Evolutionary conservation across 2,113 vertebrate genomes (phyloP).

Genomic region (Ia io): DNA sequence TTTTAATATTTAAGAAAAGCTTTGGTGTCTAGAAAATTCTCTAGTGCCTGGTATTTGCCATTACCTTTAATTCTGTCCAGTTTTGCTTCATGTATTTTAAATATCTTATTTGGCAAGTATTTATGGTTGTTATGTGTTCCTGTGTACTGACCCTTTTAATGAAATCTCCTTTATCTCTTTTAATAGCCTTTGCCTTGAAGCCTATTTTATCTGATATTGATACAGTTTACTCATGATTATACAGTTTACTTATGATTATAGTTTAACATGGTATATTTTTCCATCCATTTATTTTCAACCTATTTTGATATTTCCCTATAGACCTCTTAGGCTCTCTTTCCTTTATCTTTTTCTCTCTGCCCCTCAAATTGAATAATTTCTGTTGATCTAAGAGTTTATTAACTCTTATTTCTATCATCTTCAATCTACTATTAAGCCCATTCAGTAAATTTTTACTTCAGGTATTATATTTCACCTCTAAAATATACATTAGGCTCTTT

Average conservation of each 20-base stretch:
- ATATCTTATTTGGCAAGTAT: not conserved
- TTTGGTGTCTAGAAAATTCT: not conserved
- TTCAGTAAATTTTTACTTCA: slow-evolving; percentile 10
- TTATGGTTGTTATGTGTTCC: not conserved
- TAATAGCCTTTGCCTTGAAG: not conserved
- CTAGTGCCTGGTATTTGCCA: not conserved
- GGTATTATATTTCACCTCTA: not conserved
- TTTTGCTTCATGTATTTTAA: not conserved
- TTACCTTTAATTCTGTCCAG: not conserved
- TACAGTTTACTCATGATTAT: not conserved
- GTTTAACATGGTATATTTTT: not conserved
- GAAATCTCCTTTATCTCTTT: not conserved
- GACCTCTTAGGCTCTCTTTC: not conserved
- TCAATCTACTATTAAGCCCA: not conserved
- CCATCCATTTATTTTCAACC: not conserved
- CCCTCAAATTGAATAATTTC: not conserved
- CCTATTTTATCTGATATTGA: not conserved
- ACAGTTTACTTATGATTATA: not conserved
- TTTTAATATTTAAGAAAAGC: slow-evolving; percentile 9
- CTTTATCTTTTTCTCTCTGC: not conserved
- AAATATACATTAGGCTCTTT: slow-evolving; percentile 9
- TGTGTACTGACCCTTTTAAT: not conserved
- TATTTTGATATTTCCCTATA: not conserved
- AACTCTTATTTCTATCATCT: not conserved
- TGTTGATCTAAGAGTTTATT: not conserved